Conservation (phyloP, 1,140 invertebrate genomes). For the Drosophila equinoxialis region DNA sequence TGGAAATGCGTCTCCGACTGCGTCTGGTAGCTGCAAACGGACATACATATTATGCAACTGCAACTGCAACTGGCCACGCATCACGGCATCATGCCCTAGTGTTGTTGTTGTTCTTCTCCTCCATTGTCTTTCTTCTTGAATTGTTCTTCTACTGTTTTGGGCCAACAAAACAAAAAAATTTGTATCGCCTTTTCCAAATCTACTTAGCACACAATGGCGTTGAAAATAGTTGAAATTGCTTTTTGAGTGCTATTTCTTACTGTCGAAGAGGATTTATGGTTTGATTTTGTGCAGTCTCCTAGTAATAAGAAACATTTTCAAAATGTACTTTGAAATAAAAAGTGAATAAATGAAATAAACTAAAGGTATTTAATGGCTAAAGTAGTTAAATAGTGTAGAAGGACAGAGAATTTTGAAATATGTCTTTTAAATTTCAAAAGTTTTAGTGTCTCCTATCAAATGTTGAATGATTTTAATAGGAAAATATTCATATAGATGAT, state of each 20-base stretch:
- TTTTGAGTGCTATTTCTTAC: conserved; percentile 68
- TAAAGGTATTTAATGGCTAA: neutral
- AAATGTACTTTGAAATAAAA: neutral
- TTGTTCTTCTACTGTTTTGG: conserved; percentile 20
- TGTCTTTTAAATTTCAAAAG: too few species aligned
- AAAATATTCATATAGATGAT: neutral
- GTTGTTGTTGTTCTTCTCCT: neutral
- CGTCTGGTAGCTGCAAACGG: conserved; percentile 20
- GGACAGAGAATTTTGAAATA: too few species aligned
- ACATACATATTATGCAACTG: conserved; percentile 21
- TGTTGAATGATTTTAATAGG: too few species aligned
- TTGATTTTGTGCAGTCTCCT: conserved; percentile 36
- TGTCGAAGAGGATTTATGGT: conserved; percentile 47
- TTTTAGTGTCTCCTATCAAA: too few species aligned
- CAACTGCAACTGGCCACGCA: conserved; percentile 32
- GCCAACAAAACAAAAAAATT: conserved; percentile 42
- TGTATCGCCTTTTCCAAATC: conserved; percentile 75
- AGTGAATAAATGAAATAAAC: neutral
- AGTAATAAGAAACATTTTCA: neutral
- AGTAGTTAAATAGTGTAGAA: too few species aligned
- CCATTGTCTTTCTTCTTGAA: neutral
- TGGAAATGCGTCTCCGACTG: conserved; percentile 56
- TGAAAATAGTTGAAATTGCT: conserved; percentile 66
- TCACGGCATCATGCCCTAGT: conserved; percentile 34
- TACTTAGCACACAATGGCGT: conserved; percentile 77